phyloP scores from a whole-genome alignment of 2,113 vertebrate genomes.

The Notechis scutatus region DNA sequence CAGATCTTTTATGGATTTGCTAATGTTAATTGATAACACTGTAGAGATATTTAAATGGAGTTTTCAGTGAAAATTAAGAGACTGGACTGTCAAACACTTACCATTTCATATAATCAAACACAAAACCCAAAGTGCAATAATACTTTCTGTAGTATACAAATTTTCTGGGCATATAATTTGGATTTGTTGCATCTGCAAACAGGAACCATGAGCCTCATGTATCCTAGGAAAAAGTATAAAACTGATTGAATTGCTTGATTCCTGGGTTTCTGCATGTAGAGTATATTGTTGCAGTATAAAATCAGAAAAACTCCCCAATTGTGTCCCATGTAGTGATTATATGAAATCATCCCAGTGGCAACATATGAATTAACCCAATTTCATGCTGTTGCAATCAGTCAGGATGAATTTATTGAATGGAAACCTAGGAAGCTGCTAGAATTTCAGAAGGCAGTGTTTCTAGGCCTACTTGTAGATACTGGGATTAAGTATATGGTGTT shows the following conservation, averaged over 20 bases:
- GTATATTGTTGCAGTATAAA: neutral
- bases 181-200: neutral
- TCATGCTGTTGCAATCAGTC: neutral
- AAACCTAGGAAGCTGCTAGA: neutral
- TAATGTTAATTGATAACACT: slow-evolving; percentile 5
- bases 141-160: neutral
- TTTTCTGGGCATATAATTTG: neutral
- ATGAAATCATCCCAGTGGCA: neutral
- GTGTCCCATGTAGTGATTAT: neutral
- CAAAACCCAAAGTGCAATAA: slow-evolving; percentile 14
- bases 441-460: neutral
- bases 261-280: neutral
- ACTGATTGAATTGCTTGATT: neutral
- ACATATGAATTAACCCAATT: neutral
- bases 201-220: neutral
- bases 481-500: neutral
- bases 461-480: neutral
- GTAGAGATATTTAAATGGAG: slow-evolving; percentile 21
- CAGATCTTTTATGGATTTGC: slow-evolving; percentile 11
- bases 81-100: slow-evolving; percentile 36
- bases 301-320: neutral
- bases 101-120: neutral
- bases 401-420: neutral
- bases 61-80: slow-evolving; percentile 18
- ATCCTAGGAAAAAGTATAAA: neutral